These are phyloP conservation scores for Sebastes schlegelii DNA, from an alignment of 2,113 vertebrate genomes.

Conservation along the genomic window DNA sequence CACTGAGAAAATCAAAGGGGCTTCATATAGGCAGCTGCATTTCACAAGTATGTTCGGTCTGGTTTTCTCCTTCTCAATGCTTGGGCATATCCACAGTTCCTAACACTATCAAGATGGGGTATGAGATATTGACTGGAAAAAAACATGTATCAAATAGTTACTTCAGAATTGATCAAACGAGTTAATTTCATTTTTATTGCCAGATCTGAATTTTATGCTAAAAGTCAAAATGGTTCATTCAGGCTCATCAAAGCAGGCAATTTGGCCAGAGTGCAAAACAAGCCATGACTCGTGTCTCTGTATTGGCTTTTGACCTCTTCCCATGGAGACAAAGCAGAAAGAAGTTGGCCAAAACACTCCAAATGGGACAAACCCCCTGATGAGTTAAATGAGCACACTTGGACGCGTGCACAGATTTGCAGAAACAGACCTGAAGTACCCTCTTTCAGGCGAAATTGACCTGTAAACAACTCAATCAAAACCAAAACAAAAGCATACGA, in stretches of 20 bases:
- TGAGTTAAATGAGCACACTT: slow-evolving; percentile 52
- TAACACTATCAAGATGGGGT: neutral
- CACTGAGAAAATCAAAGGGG: neutral
- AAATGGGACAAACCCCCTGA: slow-evolving; percentile 64
- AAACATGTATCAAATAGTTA: neutral
- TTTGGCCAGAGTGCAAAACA: slow-evolving; percentile 58
- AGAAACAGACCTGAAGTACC: slow-evolving; percentile 53
- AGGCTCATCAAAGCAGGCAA: slow-evolving; percentile 16
- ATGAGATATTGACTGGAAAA: neutral
- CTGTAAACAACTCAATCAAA: slow-evolving; percentile 14
- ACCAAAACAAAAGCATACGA: slow-evolving; percentile 11
- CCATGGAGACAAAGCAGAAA: slow-evolving; percentile 60
- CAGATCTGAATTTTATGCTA: neutral
- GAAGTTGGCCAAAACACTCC: slow-evolving; percentile 62
- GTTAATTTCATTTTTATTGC: neutral
- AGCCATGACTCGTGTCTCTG: slow-evolving; percentile 60
- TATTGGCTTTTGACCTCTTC: slow-evolving; percentile 61
- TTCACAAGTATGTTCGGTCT: neutral
- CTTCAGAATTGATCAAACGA: neutral
- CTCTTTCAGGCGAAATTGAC: slow-evolving; percentile 34
- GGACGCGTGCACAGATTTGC: slow-evolving; percentile 32
- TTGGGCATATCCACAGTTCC: neutral
- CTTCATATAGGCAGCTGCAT: slow-evolving; percentile 1
- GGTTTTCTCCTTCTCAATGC: neutral
- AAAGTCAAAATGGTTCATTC: neutral